These are phyloP conservation scores for Ectropis crepuscularia DNA, from an alignment of 2,888 invertebrate species.

Conservation along the genomic window DNA sequence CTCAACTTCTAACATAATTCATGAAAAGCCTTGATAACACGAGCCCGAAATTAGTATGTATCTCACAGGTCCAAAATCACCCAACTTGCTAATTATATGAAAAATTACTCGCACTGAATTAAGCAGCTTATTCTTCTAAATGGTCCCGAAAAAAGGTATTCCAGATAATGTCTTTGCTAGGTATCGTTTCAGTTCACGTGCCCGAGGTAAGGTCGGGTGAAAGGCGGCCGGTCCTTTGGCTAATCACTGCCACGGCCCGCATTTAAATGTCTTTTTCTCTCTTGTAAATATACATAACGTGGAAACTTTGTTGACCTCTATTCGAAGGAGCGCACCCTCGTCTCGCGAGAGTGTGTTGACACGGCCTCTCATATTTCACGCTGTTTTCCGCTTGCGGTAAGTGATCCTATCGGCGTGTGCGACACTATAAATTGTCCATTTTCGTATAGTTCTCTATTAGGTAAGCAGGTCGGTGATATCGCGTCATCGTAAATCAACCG, in stretches of 20 bases:
- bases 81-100: slow-evolving; percentile 29
- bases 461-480: slow-evolving; percentile 70
- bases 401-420: slow-evolving; percentile 70
- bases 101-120: slow-evolving; percentile 36
- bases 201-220: slow-evolving; percentile 59
- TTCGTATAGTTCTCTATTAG: slow-evolving; percentile 67
- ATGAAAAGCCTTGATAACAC: not conserved
- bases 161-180: slow-evolving; percentile 53
- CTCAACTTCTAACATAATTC: slow-evolving; percentile 1
- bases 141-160: slow-evolving; percentile 48
- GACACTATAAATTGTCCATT: slow-evolving; percentile 76
- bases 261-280: slow-evolving; percentile 76
- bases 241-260: slow-evolving; percentile 78
- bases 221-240: slow-evolving; percentile 62
- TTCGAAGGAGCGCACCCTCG: slow-evolving; percentile 58
- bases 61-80: slow-evolving; percentile 16
- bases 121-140: slow-evolving; percentile 39
- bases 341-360: slow-evolving; percentile 62
- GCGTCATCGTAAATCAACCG: slow-evolving; percentile 81
- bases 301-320: slow-evolving; percentile 59
- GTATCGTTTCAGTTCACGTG: slow-evolving; percentile 61
- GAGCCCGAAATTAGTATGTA: slow-evolving; percentile 12
- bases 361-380: slow-evolving; percentile 73
- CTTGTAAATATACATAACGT: slow-evolving; percentile 62
- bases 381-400: slow-evolving; percentile 60